Conservation (phyloP, 1,140 invertebrate genomes). For the Drosophila tropicalis region DNA sequence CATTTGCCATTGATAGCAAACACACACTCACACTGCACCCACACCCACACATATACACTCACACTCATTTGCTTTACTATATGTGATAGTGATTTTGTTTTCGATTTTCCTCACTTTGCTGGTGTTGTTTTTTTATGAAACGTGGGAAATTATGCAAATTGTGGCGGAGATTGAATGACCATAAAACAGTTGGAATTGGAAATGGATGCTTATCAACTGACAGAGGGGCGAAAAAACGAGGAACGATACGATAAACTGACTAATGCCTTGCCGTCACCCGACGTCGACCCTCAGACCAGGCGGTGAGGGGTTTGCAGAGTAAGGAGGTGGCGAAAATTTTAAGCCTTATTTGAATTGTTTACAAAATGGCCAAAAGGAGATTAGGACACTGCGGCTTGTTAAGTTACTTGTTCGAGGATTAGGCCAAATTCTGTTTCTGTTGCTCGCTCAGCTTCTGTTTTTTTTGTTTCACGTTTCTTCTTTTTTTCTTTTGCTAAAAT, state of each 20-base stretch:
- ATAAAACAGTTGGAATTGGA: slow-evolving; percentile 38
- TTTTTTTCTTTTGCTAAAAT: slow-evolving; percentile 29
- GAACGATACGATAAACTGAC: slow-evolving; percentile 38
- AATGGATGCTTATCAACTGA: slow-evolving; percentile 51
- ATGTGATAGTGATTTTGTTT: slow-evolving; percentile 47
- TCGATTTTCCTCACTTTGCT: slow-evolving; percentile 10
- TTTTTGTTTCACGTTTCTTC: not conserved
- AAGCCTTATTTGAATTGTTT: slow-evolving; percentile 13
- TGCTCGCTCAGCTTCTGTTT: slow-evolving; percentile 3
- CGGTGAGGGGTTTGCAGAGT: no score
- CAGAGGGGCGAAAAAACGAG: slow-evolving; percentile 18
- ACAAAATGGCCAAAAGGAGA: slow-evolving; percentile 7
- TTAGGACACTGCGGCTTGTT: slow-evolving; percentile 12
- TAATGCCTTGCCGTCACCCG: not conserved
- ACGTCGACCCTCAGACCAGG: not conserved
- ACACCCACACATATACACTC: slow-evolving; percentile 3
- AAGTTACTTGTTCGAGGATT: slow-evolving; percentile 12
- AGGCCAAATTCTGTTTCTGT: slow-evolving; percentile 51
- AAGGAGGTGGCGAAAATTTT: not conserved
- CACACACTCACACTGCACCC: slow-evolving; percentile 10
- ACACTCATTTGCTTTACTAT: slow-evolving; percentile 27
- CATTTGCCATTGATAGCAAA: slow-evolving; percentile 49
- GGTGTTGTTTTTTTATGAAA: slow-evolving; percentile 18
- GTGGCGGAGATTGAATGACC: slow-evolving; percentile 70
- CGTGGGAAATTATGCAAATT: slow-evolving; percentile 80